Conservation (phyloP, 2,113 vertebrate species). For the Anolis carolinensis region DNA sequence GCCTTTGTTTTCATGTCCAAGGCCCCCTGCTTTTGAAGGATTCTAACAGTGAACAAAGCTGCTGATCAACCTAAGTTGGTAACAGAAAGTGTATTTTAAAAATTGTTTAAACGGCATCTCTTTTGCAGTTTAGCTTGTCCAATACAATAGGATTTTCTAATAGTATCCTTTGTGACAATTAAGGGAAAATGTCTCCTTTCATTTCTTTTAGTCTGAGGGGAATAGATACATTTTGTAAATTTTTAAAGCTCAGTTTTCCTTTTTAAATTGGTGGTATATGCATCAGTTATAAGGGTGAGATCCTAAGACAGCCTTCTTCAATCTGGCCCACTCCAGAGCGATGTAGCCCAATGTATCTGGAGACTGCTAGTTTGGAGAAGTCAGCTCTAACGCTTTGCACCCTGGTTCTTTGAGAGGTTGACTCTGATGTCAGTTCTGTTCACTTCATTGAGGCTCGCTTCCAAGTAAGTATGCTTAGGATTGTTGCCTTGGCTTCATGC, state of each 20-base stretch:
- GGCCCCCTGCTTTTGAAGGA: conserved; percentile 82
- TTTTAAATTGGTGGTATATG: conserved; percentile 73
- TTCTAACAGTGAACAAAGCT: conserved; percentile 82
- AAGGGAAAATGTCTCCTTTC: conserved; percentile 59
- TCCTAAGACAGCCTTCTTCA: neutral
- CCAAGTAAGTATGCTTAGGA: conserved; percentile 35
- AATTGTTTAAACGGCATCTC: conserved; percentile 67
- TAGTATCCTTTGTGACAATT: conserved; percentile 64
- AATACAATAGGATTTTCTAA: conserved; percentile 50
- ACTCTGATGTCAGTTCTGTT: neutral
- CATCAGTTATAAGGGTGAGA: conserved; percentile 62
- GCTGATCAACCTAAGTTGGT: conserved; percentile 85
- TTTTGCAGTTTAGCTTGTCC: conserved; percentile 71
- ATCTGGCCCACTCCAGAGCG: neutral
- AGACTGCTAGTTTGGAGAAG: neutral
- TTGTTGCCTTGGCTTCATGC: conserved; percentile 71
- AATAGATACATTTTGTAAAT: conserved; percentile 67
- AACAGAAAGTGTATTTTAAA: conserved; percentile 80
- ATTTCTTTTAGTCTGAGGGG: conserved; percentile 69
- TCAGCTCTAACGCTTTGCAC: neutral
- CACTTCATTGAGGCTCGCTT: conserved; percentile 18
- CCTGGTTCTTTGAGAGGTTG: conserved; percentile 18
- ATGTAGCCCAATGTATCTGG: neutral
- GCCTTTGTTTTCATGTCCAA: conserved; percentile 84
- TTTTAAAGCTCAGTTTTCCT: conserved; percentile 69